phyloP scores from a whole-genome alignment of 2,113 vertebrate genomes.

The Eclectus roratus region DNA sequence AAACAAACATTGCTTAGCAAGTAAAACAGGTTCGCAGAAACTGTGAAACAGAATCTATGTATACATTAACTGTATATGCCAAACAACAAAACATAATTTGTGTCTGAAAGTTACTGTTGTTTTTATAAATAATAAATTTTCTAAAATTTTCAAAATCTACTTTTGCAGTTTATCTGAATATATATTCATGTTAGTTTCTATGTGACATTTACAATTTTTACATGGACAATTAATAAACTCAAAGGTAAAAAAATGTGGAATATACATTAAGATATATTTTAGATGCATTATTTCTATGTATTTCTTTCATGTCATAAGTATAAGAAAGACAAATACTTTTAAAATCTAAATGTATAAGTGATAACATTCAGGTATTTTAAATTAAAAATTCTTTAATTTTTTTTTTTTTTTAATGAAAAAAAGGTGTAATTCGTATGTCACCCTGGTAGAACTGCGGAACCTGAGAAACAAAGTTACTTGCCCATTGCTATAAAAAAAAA shows the following conservation, averaged over 20 bases:
- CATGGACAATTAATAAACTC: background rate
- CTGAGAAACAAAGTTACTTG: background rate
- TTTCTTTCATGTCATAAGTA: background rate
- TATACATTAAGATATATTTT: background rate
- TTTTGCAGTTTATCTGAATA: background rate
- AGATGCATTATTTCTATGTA: background rate
- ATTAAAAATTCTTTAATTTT: background rate
- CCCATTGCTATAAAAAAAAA: background rate
- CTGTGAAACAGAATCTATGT: background rate
- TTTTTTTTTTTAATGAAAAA: background rate
- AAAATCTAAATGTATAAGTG: background rate
- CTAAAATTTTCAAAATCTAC: background rate
- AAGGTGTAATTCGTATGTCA: fast-evolving
- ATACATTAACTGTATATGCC: background rate
- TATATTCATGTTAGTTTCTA: background rate
- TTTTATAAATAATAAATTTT: background rate
- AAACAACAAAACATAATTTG: background rate
- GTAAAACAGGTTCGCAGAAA: background rate
- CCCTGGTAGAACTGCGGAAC: background rate
- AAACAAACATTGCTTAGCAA: background rate
- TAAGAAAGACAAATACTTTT: background rate
- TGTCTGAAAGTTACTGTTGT: background rate
- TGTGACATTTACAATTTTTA: background rate
- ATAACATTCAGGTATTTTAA: background rate
- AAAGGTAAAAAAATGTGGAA: background rate